These are phyloP conservation scores for Phoxinus phoxinus DNA, from an alignment of 2,113 vertebrate species.

Conservation along the genomic window DNA sequence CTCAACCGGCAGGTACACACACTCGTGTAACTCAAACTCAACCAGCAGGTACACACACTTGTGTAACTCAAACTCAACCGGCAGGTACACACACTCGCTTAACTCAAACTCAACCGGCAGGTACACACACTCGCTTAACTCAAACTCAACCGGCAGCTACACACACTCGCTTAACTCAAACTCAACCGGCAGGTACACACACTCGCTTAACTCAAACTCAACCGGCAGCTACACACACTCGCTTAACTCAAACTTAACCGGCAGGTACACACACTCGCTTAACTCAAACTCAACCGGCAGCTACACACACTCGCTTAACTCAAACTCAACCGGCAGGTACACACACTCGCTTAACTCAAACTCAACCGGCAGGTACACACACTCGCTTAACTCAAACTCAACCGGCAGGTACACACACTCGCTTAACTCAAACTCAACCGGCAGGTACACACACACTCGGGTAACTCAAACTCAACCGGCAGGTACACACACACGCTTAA, in stretches of 20 bases:
- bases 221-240: slow-evolving; percentile 82
- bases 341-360: too few species aligned
- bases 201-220: too few species aligned
- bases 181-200: too few species aligned
- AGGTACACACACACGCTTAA: slow-evolving; percentile 71
- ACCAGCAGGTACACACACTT: too few species aligned
- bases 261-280: too few species aligned
- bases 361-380: slow-evolving; percentile 89
- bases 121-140: too few species aligned
- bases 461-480: slow-evolving; percentile 87
- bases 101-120: too few species aligned
- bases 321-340: too few species aligned
- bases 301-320: slow-evolving; percentile 61
- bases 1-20: slow-evolving; percentile 89
- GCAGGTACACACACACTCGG: slow-evolving; percentile 76
- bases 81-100: slow-evolving; percentile 75
- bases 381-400: background rate
- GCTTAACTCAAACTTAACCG: background rate
- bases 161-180: background rate
- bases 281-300: slow-evolving; percentile 92
- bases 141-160: slow-evolving; percentile 90
- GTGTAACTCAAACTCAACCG: slow-evolving; percentile 91
- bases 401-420: too few species aligned
- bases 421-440: slow-evolving; percentile 91
- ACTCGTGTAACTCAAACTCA: background rate